Conservation (phyloP, 2,113 vertebrate species). For the Neopipo cinnamomea region DNA sequence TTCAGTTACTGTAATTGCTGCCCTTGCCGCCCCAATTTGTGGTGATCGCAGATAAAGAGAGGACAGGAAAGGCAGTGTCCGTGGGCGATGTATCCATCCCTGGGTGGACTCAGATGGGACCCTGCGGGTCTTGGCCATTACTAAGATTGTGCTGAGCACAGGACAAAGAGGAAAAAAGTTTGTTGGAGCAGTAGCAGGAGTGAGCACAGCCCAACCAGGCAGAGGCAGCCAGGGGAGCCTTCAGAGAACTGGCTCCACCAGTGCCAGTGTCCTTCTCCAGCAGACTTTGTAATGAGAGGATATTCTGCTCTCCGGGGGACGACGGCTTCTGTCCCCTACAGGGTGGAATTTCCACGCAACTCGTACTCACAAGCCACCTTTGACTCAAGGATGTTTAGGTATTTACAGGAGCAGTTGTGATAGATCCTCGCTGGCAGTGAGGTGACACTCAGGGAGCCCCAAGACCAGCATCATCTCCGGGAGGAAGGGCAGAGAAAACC, state of each 20-base stretch:
- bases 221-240: neutral
- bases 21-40: neutral
- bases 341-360: neutral
- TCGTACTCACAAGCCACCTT: neutral
- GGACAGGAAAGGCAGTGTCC: neutral
- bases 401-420: neutral
- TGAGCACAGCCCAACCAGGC: neutral
- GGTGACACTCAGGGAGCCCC: neutral
- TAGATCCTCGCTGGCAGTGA: neutral
- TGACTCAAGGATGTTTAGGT: neutral
- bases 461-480: neutral
- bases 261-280: neutral
- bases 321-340: neutral
- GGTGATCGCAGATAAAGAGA: neutral
- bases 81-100: accelerated
- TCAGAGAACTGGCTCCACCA: neutral
- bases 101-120: neutral
- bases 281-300: neutral
- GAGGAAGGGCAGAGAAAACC: neutral
- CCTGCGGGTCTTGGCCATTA: accelerated
- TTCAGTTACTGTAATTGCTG: neutral
- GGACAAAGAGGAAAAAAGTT: neutral
- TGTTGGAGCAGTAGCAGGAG: accelerated
- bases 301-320: neutral
- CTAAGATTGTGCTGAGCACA: neutral